A percentile compares a stretch with the other conserved stretches of the same genome.
Conservation (phyloP, 2,888 invertebrate species). For the Aphrophora alni region DNA sequence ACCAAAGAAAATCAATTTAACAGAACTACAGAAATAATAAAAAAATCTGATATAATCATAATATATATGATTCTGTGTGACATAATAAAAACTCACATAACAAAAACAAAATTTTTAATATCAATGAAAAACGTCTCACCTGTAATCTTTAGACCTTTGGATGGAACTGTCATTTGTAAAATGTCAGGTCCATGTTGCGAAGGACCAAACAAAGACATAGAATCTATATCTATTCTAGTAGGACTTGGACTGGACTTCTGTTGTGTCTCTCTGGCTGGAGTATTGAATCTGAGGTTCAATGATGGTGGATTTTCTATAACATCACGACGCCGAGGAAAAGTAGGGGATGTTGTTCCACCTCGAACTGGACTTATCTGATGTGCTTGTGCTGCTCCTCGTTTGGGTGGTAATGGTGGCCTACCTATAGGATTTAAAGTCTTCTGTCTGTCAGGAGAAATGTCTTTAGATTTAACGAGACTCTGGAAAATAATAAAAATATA, state of each 20-base stretch:
- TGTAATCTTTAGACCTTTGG: background rate
- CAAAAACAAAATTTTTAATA: too few species aligned
- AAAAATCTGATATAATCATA: too few species aligned
- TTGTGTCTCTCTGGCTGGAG: conserved; percentile 16
- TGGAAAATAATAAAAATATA: too few species aligned
- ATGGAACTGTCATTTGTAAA: background rate
- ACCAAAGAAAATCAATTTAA: too few species aligned
- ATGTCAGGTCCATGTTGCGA: background rate
- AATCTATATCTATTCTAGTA: conserved; percentile 30
- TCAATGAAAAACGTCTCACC: too few species aligned
- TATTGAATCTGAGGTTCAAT: background rate
- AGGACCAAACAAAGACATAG: background rate
- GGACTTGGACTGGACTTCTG: conserved; percentile 11
- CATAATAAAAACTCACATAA: too few species aligned
- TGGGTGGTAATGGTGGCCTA: conserved; percentile 35
- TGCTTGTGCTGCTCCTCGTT: background rate
- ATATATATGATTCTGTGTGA: too few species aligned
- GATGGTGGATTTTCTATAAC: background rate
- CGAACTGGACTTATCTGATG: background rate
- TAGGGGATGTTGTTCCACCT: conserved; percentile 19
- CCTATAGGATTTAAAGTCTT: background rate
- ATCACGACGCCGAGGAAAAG: background rate
- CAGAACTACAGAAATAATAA: too few species aligned
- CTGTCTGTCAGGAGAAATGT: background rate
- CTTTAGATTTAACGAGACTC: background rate